Evolutionary conservation across 2,797 vertebrate genomes (phyloP), one percentile per base, ranked within the genome.

Genomic region (Lates japonicus): DNA sequence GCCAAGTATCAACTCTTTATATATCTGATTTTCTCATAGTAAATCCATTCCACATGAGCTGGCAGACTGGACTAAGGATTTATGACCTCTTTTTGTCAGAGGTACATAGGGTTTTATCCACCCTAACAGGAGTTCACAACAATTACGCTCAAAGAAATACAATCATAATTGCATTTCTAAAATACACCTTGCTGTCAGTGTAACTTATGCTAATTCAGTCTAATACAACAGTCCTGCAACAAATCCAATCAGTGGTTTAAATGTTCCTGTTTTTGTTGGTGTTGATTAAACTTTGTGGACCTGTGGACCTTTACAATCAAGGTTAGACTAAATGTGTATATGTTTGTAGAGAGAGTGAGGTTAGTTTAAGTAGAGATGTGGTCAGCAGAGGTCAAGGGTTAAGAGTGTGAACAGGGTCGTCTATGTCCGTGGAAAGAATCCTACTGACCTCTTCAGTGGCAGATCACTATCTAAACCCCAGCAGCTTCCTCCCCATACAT

Each of bases 391-490:
- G 81, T 81, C 68, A 81, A 35, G 44, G 84, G 90, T 93, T 84
- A 91, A 78, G 70, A 79, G 82, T 14, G 49, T 54, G 74, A 69
- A 85, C 80, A 81, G 78, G 63, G 71, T 59, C 25, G 42, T 76
- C 66, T 85, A 79, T 82, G 87, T 88, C 70, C 62, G 49, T 80
- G 80, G 71, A 88, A 90, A 89, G 88, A 90, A 86, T 89, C 86
- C 44, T 17, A 74, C 76, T 82, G 90, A 91, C 87, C 86, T 86
- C 72, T 81, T 65, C 65, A 52, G 68, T 42, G 74, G 74, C 51
- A 87, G 90, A 93, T 94, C 49, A 25, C 81, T 91, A 93, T 94
- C 92, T 89, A 72, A 84, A 76, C 66, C 74, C 87, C 82, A 55
- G 76, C 78, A 76, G 84, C 83, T 57, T 80, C 81, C 67, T 74